A percentile compares a stretch with the other conserved stretches of the same genome.
Evolutionary conservation across 2,113 vertebrate genomes (phyloP).

Genomic region (Corvus cornix): DNA sequence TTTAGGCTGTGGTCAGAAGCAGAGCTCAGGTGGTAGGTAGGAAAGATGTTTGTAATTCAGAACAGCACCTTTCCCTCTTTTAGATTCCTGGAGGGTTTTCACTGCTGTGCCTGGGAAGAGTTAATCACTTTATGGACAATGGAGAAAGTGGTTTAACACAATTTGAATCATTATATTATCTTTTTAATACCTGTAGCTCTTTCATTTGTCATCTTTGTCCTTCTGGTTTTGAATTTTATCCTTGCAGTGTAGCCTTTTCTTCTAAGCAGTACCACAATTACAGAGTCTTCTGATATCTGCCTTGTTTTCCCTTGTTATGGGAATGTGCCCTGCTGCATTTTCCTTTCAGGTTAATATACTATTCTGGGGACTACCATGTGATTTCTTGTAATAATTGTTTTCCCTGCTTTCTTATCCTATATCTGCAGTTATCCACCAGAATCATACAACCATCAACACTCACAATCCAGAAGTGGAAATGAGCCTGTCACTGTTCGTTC

Average conservation of each 20-base stretch:
- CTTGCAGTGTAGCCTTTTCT: not conserved
- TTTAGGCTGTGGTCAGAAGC: not conserved
- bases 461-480: constrained; percentile 26
- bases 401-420: not conserved
- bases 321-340: not conserved
- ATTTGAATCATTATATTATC: not conserved
- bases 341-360: not conserved
- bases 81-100: not conserved
- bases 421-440: constrained; percentile 25
- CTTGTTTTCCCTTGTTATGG: not conserved
- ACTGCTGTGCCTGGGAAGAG: not conserved
- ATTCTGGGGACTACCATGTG: not conserved
- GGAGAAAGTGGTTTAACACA: not conserved
- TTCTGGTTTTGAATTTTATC: not conserved
- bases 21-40: not conserved
- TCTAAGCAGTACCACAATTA: not conserved
- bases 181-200: not conserved
- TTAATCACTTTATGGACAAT: not conserved
- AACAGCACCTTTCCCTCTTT: not conserved
- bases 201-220: not conserved
- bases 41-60: not conserved
- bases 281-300: not conserved
- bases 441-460: not conserved
- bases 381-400: not conserved
- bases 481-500: not conserved